Conservation (phyloP, 2,797 vertebrate species). For the Phoxinus dragarum region DNA sequence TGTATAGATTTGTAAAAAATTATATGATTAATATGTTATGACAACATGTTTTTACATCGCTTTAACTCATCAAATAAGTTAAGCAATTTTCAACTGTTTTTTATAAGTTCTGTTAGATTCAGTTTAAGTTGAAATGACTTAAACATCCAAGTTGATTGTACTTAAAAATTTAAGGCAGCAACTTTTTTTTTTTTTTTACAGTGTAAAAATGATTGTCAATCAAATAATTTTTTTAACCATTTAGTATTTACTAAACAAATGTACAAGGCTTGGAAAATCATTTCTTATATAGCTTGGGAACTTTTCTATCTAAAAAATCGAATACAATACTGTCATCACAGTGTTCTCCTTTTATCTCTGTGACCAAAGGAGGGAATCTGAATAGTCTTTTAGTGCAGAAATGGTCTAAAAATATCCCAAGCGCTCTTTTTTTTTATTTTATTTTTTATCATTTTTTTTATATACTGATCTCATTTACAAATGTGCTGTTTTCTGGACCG, state of each 20-base stretch:
- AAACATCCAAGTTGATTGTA: too few species aligned
- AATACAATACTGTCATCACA: background rate
- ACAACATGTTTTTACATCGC: too few species aligned
- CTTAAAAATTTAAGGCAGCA: too few species aligned
- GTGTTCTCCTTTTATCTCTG: background rate
- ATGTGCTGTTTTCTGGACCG: conserved; percentile 37
- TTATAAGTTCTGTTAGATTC: too few species aligned
- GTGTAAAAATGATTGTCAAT: too few species aligned
- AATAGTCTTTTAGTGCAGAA: conserved; percentile 1
- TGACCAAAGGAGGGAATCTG: background rate
- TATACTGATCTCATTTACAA: conserved; percentile 30
- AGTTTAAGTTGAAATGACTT: too few species aligned
- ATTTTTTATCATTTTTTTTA: background rate
- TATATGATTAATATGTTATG: too few species aligned
- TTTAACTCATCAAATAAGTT: too few species aligned
- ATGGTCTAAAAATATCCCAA: conserved; percentile 1
- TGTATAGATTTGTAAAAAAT: too few species aligned
- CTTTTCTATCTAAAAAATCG: background rate
- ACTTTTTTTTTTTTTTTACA: too few species aligned
- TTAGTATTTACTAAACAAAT: background rate
- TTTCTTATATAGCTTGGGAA: background rate
- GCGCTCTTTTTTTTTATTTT: background rate
- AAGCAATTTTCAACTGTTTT: too few species aligned
- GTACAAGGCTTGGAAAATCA: background rate
- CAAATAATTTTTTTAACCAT: too few species aligned